phyloP scores from a whole-genome alignment of 2,113 vertebrate species.

The Propithecus coquereli region DNA sequence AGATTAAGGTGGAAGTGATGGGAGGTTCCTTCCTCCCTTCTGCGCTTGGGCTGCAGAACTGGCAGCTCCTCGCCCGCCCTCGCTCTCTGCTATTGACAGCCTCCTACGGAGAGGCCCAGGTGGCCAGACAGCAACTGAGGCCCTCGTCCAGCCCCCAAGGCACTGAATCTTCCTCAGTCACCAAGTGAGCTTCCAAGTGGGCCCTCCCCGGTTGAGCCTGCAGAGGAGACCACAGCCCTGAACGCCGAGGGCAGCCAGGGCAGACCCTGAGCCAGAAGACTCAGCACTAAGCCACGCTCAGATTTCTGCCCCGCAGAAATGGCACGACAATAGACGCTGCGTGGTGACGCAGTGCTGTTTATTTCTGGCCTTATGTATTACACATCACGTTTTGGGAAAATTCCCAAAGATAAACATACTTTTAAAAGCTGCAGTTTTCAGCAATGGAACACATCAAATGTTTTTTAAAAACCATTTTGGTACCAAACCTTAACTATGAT shows the following conservation, averaged over 20 bases:
- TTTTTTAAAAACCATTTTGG: not conserved
- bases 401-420: not conserved
- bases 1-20: too few species aligned
- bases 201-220: too few species aligned
- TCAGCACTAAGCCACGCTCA: rapidly evolving
- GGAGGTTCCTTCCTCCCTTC: not conserved
- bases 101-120: not conserved
- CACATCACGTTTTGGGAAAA: not conserved
- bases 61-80: rapidly evolving
- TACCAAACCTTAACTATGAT: not conserved
- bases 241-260: not conserved
- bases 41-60: not conserved
- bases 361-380: not conserved
- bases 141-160: too few species aligned
- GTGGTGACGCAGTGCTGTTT: not conserved
- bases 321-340: not conserved
- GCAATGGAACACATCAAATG: not conserved
- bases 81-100: not conserved
- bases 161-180: not conserved
- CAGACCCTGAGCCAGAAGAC: not conserved
- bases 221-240: not conserved
- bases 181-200: too few species aligned
- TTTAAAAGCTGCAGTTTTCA: not conserved
- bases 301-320: not conserved
- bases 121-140: not conserved